These are phyloP conservation scores for Trichacis sp. DNA, from an alignment of 2,888 invertebrate genomes.

Conservation along the genomic window DNA sequence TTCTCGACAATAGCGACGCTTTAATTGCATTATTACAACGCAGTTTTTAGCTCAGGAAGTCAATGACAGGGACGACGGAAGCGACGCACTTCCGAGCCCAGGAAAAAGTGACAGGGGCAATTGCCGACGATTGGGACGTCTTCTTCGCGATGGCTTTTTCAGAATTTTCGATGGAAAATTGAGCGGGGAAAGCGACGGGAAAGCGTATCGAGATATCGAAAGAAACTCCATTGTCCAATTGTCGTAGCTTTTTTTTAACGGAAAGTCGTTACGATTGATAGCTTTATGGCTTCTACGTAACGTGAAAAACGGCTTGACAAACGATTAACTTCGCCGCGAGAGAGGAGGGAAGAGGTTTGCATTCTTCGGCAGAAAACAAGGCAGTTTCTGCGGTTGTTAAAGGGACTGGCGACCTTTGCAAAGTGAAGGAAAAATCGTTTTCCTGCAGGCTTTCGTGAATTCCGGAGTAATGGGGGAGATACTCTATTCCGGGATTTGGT, in stretches of 20 bases:
- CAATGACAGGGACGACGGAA: slow-evolving; percentile 19
- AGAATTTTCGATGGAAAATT: not conserved
- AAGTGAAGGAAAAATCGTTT: too few species aligned
- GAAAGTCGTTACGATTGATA: slow-evolving; percentile 26
- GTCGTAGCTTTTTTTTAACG: slow-evolving; percentile 30
- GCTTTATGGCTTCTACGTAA: slow-evolving; percentile 27
- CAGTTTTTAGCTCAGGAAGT: slow-evolving; percentile 15
- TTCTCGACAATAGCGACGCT: slow-evolving; percentile 31
- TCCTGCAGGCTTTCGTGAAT: too few species aligned
- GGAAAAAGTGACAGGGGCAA: not conserved
- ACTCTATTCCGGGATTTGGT: too few species aligned
- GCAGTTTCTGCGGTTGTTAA: not conserved
- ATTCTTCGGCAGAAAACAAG: not conserved
- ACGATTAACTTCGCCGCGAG: too few species aligned
- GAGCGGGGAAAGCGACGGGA: slow-evolving; percentile 36
- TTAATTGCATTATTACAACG: slow-evolving; percentile 30
- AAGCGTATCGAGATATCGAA: slow-evolving; percentile 23
- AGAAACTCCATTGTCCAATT: slow-evolving; percentile 38
- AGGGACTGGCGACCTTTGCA: too few species aligned
- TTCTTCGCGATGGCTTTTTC: too few species aligned
- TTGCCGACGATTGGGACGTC: too few species aligned
- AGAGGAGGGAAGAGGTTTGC: not conserved
- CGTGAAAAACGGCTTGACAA: slow-evolving; percentile 27
- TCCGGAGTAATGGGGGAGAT: too few species aligned
- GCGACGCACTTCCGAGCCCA: slow-evolving; percentile 23